Conservation (phyloP, 2,888 invertebrate genomes). For the Lasioglossum oenotherae region DNA sequence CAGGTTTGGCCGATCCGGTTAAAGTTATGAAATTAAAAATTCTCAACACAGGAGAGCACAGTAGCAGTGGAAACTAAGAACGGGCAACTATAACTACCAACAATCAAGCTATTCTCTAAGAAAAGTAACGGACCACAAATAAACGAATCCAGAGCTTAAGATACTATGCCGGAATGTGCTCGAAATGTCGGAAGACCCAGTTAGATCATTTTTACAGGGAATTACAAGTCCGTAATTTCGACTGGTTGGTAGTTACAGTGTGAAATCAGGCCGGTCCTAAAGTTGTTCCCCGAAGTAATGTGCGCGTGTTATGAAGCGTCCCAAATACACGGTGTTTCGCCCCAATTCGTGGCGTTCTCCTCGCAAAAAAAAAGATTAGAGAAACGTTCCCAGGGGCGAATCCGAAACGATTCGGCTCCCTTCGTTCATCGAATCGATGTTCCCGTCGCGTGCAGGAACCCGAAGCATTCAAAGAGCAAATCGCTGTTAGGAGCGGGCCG, state of each 20-base stretch:
- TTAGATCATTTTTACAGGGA: background rate
- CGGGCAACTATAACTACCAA: no score
- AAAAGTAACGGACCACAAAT: background rate
- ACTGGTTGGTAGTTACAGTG: background rate
- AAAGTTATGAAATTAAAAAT: no score
- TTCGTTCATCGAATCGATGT: slow-evolving; percentile 19
- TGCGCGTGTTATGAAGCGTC: background rate
- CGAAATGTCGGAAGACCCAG: background rate
- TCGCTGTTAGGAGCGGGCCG: slow-evolving; percentile 52
- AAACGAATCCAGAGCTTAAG: background rate
- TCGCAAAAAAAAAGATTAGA: background rate
- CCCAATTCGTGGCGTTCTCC: background rate
- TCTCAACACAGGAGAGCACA: no score
- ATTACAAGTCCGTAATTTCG: background rate
- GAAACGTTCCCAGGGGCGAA: slow-evolving; percentile 17
- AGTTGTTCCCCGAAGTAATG: background rate
- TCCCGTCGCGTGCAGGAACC: slow-evolving; percentile 63
- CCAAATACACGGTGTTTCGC: background rate
- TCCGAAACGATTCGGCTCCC: background rate
- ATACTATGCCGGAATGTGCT: background rate
- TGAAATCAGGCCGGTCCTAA: background rate
- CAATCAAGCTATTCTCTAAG: no score
- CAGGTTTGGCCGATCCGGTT: no score
- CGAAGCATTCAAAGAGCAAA: slow-evolving; percentile 57
- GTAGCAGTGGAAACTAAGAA: no score